Conservation (phyloP, 2,113 vertebrate species). For the Corvus cornix region DNA sequence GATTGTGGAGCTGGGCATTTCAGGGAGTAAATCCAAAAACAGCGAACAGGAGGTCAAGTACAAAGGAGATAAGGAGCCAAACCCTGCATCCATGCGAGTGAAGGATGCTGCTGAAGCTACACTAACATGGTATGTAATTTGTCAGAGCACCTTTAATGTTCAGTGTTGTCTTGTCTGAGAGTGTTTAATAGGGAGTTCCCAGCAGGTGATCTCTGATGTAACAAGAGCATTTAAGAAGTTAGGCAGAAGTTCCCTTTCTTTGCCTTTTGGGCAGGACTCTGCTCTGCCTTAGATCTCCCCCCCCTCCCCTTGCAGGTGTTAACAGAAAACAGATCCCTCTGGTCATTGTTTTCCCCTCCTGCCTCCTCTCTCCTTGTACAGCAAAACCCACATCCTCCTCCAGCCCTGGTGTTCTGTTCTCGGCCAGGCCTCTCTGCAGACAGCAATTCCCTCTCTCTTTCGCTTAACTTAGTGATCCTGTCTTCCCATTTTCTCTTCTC, state of each 20-base stretch:
- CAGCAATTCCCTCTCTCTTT: background rate
- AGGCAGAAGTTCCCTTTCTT: background rate
- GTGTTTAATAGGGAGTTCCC: background rate
- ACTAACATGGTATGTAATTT: conserved; percentile 85
- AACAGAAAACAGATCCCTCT: background rate
- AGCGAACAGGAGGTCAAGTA: conserved; percentile 90
- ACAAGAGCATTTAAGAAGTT: background rate
- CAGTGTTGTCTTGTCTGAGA: background rate
- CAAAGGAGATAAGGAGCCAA: conserved; percentile 95
- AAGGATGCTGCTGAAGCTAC: conserved; percentile 96
- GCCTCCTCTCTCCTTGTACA: background rate
- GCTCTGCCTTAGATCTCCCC: background rate
- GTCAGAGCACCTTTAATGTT: background rate
- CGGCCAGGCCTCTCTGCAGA: background rate
- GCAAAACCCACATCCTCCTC: background rate
- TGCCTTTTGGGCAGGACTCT: background rate
- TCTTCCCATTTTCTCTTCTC: background rate
- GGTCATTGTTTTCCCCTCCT: background rate
- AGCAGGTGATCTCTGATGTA: background rate
- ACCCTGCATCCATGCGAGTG: conserved; percentile 94
- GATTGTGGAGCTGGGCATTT: conserved; percentile 95
- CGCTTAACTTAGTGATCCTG: background rate
- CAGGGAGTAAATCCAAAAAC: conserved; percentile 90
- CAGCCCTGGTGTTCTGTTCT: background rate
- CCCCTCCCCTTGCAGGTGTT: background rate